A percentile compares a stretch with the other conserved stretches of the same genome.
Evolutionary conservation across 2,888 invertebrate species (phyloP).

Genomic region (Ophion slaviceki): DNA sequence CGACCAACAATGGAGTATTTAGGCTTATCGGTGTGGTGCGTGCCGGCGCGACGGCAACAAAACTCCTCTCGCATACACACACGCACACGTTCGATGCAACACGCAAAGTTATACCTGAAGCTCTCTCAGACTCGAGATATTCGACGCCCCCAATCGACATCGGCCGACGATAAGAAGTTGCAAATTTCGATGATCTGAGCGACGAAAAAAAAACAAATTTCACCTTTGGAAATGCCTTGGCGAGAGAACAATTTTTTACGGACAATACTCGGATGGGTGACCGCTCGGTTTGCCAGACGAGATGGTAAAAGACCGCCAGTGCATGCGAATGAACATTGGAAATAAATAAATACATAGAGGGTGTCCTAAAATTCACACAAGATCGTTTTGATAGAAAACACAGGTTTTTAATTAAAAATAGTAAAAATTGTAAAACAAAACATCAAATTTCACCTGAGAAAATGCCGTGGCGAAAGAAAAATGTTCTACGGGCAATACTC

Average conservation of each 20-base stretch:
- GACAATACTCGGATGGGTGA: too few species aligned
- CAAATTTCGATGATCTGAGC: conserved; percentile 1
- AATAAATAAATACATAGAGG: too few species aligned
- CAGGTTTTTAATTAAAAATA: too few species aligned
- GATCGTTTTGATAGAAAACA: too few species aligned
- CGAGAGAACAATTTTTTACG: too few species aligned
- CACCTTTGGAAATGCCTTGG: not conserved
- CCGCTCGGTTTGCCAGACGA: too few species aligned
- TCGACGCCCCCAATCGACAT: conserved; percentile 1
- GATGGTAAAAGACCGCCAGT: too few species aligned
- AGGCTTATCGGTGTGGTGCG: conserved; percentile 74
- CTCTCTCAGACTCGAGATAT: conserved; percentile 1
- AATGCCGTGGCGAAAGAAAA: too few species aligned
- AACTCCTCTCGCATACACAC: conserved; percentile 64
- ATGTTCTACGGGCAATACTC: too few species aligned
- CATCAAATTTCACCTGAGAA: not conserved
- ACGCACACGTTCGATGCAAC: conserved; percentile 45
- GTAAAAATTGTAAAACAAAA: too few species aligned
- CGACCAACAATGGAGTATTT: conserved; percentile 70
- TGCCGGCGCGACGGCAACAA: conserved; percentile 71
- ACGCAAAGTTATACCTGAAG: not conserved
- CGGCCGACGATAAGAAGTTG: not conserved
- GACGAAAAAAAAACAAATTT: not conserved
- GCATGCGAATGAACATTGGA: too few species aligned
- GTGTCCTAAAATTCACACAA: too few species aligned